phyloP scores from a whole-genome alignment of 1,140 invertebrate genomes.

The Microvelia longipes region DNA sequence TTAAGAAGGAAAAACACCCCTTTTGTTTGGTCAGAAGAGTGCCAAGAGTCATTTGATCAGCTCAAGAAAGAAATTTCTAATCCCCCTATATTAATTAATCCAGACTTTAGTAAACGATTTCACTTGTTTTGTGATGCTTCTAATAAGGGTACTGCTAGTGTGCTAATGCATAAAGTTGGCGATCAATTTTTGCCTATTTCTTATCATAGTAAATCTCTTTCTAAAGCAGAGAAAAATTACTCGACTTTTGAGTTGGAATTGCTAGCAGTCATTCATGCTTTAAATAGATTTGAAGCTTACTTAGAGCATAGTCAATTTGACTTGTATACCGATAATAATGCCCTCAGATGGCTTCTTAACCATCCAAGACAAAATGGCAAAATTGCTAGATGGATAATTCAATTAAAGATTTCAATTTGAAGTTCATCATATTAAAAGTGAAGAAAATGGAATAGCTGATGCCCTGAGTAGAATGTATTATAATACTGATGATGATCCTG shows the following conservation, averaged over 20 bases:
- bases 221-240: conserved; percentile 1
- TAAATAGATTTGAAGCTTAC: conserved; percentile 1
- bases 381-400: conserved; percentile 5
- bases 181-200: neutral
- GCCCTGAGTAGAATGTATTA: neutral
- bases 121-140: neutral
- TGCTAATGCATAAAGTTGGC: neutral
- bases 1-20: neutral
- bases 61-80: neutral
- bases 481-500: neutral
- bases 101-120: neutral
- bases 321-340: conserved; percentile 4
- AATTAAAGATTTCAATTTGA: conserved; percentile 2
- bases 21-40: neutral
- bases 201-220: neutral
- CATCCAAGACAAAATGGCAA: conserved; percentile 4
- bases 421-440: neutral
- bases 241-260: conserved; percentile 2
- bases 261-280: neutral
- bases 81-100: neutral
- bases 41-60: neutral
- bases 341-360: conserved; percentile 3
- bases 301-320: conserved; percentile 4
- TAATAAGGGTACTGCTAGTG: neutral
- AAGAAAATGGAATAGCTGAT: conserved; percentile 7